Base-by-base conservation (phyloP, 2,113 vertebrate genomes). In the Acrocephalus kingi region DNA sequence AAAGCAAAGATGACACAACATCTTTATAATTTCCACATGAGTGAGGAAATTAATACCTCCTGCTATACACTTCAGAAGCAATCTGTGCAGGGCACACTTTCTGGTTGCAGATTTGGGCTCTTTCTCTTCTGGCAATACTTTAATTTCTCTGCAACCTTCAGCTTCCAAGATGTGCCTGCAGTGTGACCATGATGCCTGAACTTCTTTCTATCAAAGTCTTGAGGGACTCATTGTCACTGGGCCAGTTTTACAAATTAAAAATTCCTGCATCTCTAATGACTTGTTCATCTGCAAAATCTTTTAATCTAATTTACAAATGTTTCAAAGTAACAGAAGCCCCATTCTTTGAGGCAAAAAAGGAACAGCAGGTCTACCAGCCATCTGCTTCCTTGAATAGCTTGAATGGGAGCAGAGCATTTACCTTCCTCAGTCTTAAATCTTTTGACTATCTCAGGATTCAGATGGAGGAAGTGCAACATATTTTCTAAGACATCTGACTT, bases 221-320 rank as follows among this genome's bases (percentile, higher is more conserved):
- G 52, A 88, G 93, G 80, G 94, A 97, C 18, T 59, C 74, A 52
- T 59, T 95, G 94, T 92, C 91, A 96, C 68, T 59, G 55, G 80
- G 90, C 94, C 94, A 96, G 51, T 71, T 96, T 92, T 67, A 69
- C 80, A 96, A 85, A 97, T 97, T 96, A 96, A 96, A 97, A 93
- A 96, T 92, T 89, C 74, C 83, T 96, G 94, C 92, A 96, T 94
- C n/a, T 75, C 33, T 95, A 94, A 97, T 84, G 77, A 92, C 23
- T 41, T 63, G 35, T 89, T 94, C 92, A 93, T 94, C 83, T 95
- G 95, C 69, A 91, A 88, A 93, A 87, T 63, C 27, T 79, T 92
- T 83, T 52, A 93, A 93, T 95, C 89, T 90, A 90, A 95, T 97
- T 94, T 91, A 33, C 45, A 93, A 94, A 85, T 86, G 59, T 84